Percentiles rank a stretch among this genome's conserved stretches.
Evolutionary conservation across 2,797 vertebrate species (phyloP).

Genomic region (Pelobates cultripes): DNA sequence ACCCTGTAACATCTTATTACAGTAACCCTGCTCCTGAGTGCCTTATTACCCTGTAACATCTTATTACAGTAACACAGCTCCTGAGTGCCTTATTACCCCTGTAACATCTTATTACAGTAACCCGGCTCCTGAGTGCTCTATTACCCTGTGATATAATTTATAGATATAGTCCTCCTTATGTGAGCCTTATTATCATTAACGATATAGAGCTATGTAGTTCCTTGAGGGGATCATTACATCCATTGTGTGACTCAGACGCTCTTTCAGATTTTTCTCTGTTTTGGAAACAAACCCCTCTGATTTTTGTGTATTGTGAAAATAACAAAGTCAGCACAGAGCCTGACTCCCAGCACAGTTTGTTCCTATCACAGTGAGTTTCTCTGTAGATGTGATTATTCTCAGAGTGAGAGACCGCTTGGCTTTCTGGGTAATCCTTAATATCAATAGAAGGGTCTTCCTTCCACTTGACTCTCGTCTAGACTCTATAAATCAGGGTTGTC

Average conservation of each 20-base stretch:
- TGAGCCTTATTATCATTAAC: background rate
- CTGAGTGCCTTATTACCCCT: too few species aligned
- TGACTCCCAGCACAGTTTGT: too few species aligned
- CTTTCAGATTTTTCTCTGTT: slow-evolving; percentile 29
- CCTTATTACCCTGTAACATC: too few species aligned
- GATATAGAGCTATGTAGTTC: background rate
- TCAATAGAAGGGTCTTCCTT: background rate
- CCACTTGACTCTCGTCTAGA: slow-evolving; percentile 2
- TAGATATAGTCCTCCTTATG: background rate
- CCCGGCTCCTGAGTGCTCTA: background rate
- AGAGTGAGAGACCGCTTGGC: background rate
- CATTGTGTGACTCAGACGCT: background rate
- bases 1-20: too few species aligned
- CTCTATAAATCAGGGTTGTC: background rate
- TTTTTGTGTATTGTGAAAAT: slow-evolving; percentile 38
- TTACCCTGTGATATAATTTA: background rate
- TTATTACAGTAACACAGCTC: too few species aligned
- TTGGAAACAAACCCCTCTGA: slow-evolving; percentile 25
- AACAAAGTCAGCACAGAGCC: background rate
- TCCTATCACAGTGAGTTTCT: too few species aligned
- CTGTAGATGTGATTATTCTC: too few species aligned
- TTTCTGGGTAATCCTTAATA: background rate
- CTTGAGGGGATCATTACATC: background rate
- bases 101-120: background rate
- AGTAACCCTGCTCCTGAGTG: too few species aligned